Base-by-base conservation (phyloP, 1,140 invertebrate genomes). In the Physella acuta region DNA sequence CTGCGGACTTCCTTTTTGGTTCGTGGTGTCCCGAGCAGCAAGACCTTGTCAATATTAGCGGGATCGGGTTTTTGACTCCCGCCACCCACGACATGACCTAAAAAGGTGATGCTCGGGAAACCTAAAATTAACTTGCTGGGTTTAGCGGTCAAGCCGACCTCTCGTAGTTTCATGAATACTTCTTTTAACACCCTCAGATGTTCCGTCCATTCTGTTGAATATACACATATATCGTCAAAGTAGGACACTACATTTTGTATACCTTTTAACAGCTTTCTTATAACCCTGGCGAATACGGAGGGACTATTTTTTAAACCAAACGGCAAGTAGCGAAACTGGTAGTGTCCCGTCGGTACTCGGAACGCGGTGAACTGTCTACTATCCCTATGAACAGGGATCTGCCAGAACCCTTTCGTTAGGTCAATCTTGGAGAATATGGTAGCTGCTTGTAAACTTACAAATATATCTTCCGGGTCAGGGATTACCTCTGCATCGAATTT, bases 401-500 rank as follows among this genome's bases (percentile, higher is more conserved):
- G 74, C 73, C 74, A 75, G 56, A 74, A 76, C 14, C 78, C 71
- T 44, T 78, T 75, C 2, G 63, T 52, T 4, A 76, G 36, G 52
- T 79, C 71, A 0, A 77, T n/a, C 49, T 69, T 73, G 16, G 64
- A 33, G 30, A 59, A 56, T 4, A 31, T 56, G n/a, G 37, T 63
- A 30, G 34, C 37, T 2, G 70, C 24, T 31, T 64, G n/a, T 4
- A 77, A 16, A n/a, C 67, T 56, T 3, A 51, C 24, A 56, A 77
- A 75, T 14, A 79, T 65, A 28, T 76, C 73, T 20, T 77, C 73
- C 8, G 58, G 14, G 28, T 75, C 73, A 0, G 76, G 75, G 37
- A 81, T 73, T 26, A 73, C 73, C 51, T 78, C 75, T n/a, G 71
- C 59, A 56, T 78, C 76, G 64, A 73, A 72, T 16, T 39, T 55